These are phyloP conservation scores for Xenopus laevis DNA, from an alignment of 2,113 vertebrate genomes.

Conservation along the genomic window DNA sequence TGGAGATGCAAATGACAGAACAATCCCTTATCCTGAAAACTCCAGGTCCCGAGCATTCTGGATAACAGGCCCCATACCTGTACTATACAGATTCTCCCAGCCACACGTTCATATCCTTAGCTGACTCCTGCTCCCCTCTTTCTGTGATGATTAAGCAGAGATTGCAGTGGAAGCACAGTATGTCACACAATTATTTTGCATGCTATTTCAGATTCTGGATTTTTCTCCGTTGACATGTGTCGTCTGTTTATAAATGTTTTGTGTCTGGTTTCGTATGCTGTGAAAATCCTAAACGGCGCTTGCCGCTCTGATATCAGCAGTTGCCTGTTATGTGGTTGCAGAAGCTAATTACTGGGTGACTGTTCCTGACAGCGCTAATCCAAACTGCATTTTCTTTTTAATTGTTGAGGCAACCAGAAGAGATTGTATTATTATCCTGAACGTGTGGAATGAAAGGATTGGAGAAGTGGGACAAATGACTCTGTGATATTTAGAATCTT, in stretches of 20 bases:
- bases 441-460: not conserved
- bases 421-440: slow-evolving; percentile 23
- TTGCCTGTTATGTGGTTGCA: slow-evolving; percentile 45
- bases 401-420: slow-evolving; percentile 38
- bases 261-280: slow-evolving; percentile 39
- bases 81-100: too few relatives aligned
- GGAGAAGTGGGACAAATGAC: slow-evolving; percentile 33
- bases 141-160: slow-evolving; percentile 22
- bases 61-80: too few relatives aligned
- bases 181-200: slow-evolving; percentile 42
- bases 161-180: slow-evolving; percentile 21
- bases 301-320: slow-evolving; percentile 45
- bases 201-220: slow-evolving; percentile 41
- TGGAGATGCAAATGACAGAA: too few relatives aligned
- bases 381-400: slow-evolving; percentile 48
- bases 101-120: not conserved
- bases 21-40: too few relatives aligned
- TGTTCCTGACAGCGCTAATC: slow-evolving; percentile 52
- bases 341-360: slow-evolving; percentile 51
- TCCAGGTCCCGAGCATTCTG: too few relatives aligned
- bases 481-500: slow-evolving; percentile 33
- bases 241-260: slow-evolving; percentile 41
- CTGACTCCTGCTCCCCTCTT: not conserved
- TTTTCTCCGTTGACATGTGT: slow-evolving; percentile 38
- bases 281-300: slow-evolving; percentile 40